These are phyloP conservation scores for Alaudala cheleensis DNA, from an alignment of 2,113 vertebrate genomes.

Conservation along the genomic window DNA sequence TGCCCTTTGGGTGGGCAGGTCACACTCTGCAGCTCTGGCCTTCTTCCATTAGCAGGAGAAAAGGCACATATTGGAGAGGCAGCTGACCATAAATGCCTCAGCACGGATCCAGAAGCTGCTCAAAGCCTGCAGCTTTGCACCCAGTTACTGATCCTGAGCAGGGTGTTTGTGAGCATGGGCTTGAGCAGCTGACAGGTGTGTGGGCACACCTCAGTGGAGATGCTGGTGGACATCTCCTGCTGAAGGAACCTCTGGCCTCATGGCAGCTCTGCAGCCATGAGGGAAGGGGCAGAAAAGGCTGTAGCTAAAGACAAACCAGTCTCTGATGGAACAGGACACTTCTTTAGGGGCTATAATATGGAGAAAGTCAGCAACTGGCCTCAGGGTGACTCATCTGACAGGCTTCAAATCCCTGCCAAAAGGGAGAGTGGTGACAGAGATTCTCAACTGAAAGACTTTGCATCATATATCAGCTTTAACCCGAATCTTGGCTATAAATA, in stretches of 20 bases:
- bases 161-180: neutral
- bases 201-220: too few species aligned
- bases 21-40: neutral
- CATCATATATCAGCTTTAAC: neutral
- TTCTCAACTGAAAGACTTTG: neutral
- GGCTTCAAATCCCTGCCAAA: neutral
- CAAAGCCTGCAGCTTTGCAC: neutral
- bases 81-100: neutral
- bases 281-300: neutral
- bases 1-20: neutral
- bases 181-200: accelerated
- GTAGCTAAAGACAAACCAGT: neutral
- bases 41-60: neutral
- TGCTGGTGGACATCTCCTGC: neutral
- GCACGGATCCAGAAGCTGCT: neutral
- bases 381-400: neutral
- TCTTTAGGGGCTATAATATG: neutral
- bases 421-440: neutral
- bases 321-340: neutral
- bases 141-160: neutral
- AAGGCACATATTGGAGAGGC: neutral
- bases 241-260: neutral
- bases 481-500: accelerated
- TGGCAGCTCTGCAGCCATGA: neutral
- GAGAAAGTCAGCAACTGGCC: neutral